Base-by-base conservation (phyloP, 2,888 invertebrate species). In the Aromia moschata region DNA sequence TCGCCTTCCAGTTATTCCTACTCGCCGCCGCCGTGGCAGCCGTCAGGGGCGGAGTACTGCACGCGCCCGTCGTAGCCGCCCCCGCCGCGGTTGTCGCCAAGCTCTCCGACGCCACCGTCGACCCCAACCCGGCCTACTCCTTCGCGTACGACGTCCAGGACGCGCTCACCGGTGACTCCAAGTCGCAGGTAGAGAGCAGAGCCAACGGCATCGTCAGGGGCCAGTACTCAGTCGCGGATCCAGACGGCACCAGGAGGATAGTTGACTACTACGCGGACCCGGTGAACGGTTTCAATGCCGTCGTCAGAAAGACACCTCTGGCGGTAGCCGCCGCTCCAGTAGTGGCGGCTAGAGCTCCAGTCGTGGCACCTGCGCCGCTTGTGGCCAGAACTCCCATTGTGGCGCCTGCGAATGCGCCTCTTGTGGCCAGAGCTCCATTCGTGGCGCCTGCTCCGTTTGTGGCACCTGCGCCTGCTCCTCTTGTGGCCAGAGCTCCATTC, bases 181-280 rank as follows among this genome's bases (percentile, higher is more conserved):
- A 85, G 79, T 82, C 80, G 68, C 85, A 85, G 74, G 80, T 81
- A 60, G 85, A 85, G 77, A 78, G 78, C 56, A 82, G 85, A 52
- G 80, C 80, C 62, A 85, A 84, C 56, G 85, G 85, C 71, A 82
- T 83, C 60, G 85, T 85, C 45, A 83, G 83, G 66, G 85, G 85
- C 53, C 80, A 82, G 61, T 85, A 85, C 77, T 82, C 83, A 41
- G 74, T 85, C 15, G 80, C 83, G 52, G 85, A 85, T 72, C 81
- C 85, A 60, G 85, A 85, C 67, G 85, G 85, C 67, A 84, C 83
- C 57, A 79, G 83, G 60, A 81, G 85, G 60, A 79, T 82, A 68
- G 85, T 85, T 10, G 84, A 85, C 70, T 85, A 85, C 77, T 83
- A 83, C 51, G 84, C 85, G 49, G 85, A 85, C 77, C 84, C 85